A percentile compares a stretch with the other conserved stretches of the same genome.
Evolutionary conservation across 2,888 invertebrate species (phyloP).

Genomic region (Thelaira solivaga): DNA sequence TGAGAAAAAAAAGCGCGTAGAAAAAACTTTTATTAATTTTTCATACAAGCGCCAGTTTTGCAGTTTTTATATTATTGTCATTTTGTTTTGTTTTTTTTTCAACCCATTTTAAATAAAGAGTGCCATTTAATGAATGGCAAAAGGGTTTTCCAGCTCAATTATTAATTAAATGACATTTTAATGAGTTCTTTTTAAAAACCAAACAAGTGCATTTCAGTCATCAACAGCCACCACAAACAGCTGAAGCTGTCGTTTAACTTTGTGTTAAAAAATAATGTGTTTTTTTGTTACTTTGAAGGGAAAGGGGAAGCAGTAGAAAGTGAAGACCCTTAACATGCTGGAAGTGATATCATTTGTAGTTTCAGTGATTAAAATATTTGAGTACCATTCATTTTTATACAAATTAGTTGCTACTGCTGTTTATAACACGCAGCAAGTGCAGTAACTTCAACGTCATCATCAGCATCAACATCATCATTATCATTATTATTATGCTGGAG

Average conservation of each 20-base stretch:
- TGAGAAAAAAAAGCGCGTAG: neutral
- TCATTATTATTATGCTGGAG: neutral
- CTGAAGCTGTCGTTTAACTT: conserved; percentile 17
- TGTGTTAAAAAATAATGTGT: neutral
- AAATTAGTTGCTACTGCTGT: conserved; percentile 54
- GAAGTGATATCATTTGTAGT: conserved; percentile 46
- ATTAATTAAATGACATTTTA: conserved; percentile 63
- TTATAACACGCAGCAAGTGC: conserved; percentile 20
- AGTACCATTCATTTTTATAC: conserved; percentile 52
- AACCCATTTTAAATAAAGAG: neutral
- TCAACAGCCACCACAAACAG: neutral
- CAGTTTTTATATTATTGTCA: neutral
- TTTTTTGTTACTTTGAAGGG: neutral
- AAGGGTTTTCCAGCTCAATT: conserved; percentile 60
- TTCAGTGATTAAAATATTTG: conserved; percentile 51
- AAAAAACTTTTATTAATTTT: neutral
- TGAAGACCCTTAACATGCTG: neutral
- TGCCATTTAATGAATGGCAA: conserved; percentile 49
- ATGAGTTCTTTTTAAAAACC: conserved; percentile 48
- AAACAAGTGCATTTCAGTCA: conserved; percentile 48
- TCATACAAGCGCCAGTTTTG: conserved; percentile 51
- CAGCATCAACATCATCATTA: neutral
- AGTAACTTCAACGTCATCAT: neutral
- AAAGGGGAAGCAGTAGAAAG: neutral
- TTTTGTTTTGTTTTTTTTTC: conserved; percentile 14